phyloP scores from a whole-genome alignment of 2,113 vertebrate genomes.

The Elephas maximus region DNA sequence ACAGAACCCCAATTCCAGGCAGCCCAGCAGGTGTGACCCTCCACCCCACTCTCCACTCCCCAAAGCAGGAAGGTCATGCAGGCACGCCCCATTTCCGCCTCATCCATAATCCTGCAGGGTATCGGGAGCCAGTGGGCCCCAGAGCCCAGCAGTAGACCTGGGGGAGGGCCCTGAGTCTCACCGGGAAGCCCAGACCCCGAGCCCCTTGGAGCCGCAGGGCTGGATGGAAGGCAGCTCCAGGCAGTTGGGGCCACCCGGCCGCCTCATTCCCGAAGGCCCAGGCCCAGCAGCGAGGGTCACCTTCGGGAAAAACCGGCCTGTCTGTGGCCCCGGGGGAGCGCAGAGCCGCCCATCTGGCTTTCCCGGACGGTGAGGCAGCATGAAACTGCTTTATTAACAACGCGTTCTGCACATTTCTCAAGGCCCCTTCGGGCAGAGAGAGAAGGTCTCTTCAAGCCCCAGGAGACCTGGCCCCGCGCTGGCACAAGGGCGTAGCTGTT shows the following conservation, averaged over 20 bases:
- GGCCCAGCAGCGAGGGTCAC: neutral
- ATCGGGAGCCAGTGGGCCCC: neutral
- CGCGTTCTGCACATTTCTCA: neutral
- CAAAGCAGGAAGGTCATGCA: neutral
- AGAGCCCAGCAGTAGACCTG: neutral
- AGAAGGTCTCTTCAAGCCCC: neutral
- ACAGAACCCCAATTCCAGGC: neutral
- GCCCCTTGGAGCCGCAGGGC: too few species aligned
- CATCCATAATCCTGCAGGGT: neutral
- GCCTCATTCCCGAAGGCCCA: neutral
- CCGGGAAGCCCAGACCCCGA: too few species aligned
- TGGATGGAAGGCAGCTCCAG: neutral
- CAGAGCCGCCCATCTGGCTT: neutral
- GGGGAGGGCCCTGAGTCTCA: neutral
- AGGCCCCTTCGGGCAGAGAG: too few species aligned
- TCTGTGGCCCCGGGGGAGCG: neutral
- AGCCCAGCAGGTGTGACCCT: neutral
- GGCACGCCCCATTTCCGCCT: too few species aligned
- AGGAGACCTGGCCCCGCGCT: neutral
- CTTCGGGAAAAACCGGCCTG: neutral
- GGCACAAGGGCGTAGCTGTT: fast-evolving
- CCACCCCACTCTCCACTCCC: neutral
- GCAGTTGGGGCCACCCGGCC: neutral
- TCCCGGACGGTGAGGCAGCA: neutral
- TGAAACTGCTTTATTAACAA: neutral